A percentile compares a stretch with the other conserved stretches of the same genome.
These are phyloP conservation scores for Homalodisca vitripennis DNA, from an alignment of 1,140 invertebrate genomes.

Conservation along the genomic window DNA sequence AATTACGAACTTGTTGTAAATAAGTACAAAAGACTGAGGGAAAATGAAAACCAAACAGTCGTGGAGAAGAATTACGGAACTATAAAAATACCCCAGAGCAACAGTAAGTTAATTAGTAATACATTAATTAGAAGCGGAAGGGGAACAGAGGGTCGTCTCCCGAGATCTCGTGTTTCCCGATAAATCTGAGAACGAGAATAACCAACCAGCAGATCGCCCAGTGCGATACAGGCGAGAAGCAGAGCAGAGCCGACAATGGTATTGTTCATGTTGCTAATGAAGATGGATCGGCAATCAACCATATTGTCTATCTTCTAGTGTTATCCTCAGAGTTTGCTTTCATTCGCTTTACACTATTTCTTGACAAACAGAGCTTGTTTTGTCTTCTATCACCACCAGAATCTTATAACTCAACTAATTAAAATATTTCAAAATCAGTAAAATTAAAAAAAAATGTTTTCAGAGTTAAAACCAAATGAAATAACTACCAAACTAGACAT, in stretches of 20 bases:
- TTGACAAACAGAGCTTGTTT: no score
- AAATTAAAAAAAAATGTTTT: no score
- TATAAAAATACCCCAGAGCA: not conserved
- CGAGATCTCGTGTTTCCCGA: conserved; percentile 8
- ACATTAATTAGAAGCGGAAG: not conserved
- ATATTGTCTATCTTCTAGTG: not conserved
- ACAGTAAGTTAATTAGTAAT: not conserved
- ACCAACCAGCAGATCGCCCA: no score
- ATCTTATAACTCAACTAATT: no score
- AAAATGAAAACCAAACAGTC: not conserved
- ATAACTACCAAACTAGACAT: no score
- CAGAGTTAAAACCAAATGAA: no score
- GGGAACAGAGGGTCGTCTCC: not conserved
- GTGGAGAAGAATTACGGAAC: not conserved
- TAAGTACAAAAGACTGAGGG: not conserved
- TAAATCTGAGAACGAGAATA: no score
- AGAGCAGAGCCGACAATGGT: conserved; percentile 11
- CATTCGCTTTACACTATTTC: no score
- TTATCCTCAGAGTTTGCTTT: no score
- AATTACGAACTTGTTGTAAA: no score
- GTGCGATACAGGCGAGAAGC: not conserved
- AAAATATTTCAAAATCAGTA: no score
- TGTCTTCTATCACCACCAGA: no score
- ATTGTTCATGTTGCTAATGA: conserved; percentile 20
- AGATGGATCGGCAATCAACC: conserved; percentile 10